Base-by-base conservation (phyloP, 2,797 vertebrate species). In the Neostethus bicornis region DNA sequence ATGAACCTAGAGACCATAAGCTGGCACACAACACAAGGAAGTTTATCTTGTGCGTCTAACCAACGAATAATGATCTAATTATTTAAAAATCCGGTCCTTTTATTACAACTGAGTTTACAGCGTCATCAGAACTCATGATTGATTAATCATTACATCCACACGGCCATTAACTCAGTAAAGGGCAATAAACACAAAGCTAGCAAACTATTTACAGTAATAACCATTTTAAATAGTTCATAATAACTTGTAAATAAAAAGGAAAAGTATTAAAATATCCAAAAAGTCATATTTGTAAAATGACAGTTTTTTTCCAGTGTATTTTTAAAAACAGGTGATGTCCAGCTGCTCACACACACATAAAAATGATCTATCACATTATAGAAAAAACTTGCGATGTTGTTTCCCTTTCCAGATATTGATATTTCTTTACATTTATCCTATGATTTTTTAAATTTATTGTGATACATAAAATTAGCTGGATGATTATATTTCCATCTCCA, bases 401-500 rank as follows among this genome's bases (percentile, higher is more conserved):
- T 46, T 31, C 8, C 14, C 19, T 19, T 42, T 24, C 9, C 7
- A 6, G 4, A 4, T 23, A 4, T 13, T 2, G 24, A 7, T 20
- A 41, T 14, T 16, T 38, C 16, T 2, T 21, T 69, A 41, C 44
- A 49, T 32, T 9, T 24, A 29, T 12, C 42, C 48, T 10, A 8
- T 25, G 4, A 21, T 41, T 48, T 51, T 48, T 61, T 62, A 32
- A 65, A 61, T 13, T n/a, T 62, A 32, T 23, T 66, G 64, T 70
- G 60, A 66, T 57, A 66, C 38, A 58, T 73, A 58, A 77, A 72
- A 83, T 85, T 73, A 68, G 80, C 66, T 73, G 60, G 56, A 54
- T 61, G 54, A 56, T 67, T 73, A 77, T 81, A 69, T 79, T 70
- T 80, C 55, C 1, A 38, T 35, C 57, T 75, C 81, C 64, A 91